A percentile compares a stretch with the other conserved stretches of the same genome.
These are phyloP conservation scores for Crotalus helleri DNA, from an alignment of 2,113 vertebrate species.

Conservation along the genomic window DNA sequence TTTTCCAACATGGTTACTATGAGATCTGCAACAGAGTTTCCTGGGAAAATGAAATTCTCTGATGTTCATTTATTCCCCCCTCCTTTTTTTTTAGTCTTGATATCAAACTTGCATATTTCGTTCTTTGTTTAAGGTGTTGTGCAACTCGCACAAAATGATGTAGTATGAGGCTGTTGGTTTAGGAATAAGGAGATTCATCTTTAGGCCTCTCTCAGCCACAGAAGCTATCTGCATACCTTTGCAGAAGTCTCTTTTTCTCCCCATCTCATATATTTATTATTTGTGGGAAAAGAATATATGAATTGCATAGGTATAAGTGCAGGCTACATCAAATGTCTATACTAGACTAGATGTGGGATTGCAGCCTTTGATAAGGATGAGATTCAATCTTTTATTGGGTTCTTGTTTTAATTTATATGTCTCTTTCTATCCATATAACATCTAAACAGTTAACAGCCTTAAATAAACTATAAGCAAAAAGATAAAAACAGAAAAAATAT, in stretches of 20 bases:
- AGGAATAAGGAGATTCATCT: not conserved
- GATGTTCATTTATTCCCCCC: not conserved
- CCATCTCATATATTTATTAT: not conserved
- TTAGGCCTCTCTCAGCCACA: not conserved
- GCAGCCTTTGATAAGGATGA: not conserved
- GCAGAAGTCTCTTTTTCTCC: not conserved
- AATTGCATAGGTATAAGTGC: not conserved
- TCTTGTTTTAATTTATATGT: not conserved
- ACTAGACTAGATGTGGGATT: not conserved
- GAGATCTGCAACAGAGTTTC: not conserved
- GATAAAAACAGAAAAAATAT: not conserved
- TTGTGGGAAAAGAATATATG: not conserved
- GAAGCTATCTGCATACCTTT: not conserved
- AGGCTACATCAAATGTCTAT: not conserved
- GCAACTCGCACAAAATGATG: not conserved
- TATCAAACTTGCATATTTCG: not conserved
- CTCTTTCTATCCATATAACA: not conserved
- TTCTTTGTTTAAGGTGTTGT: not conserved
- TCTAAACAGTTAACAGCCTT: not conserved
- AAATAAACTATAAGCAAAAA: not conserved
- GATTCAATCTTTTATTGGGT: not conserved
- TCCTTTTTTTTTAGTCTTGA: not conserved
- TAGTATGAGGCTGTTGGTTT: not conserved
- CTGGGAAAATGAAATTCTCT: not conserved
- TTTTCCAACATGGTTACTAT: not conserved